phyloP scores from a whole-genome alignment of 2,888 invertebrate species.

The Gymnoscelis rufifasciata region DNA sequence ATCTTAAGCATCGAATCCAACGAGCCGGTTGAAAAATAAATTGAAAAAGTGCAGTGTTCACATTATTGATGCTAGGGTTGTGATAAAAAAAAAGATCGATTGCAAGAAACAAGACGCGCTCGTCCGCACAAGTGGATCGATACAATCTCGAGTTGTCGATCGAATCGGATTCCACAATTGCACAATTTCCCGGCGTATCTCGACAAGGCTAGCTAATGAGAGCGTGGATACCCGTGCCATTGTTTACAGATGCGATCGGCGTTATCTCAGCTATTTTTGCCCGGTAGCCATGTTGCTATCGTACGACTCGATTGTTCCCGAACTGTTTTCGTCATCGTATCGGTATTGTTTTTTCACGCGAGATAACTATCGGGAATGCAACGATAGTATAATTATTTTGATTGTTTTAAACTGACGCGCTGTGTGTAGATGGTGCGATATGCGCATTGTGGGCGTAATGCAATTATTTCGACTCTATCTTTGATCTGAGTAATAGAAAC shows the following conservation, averaged over 20 bases:
- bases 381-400: constrained; percentile 45
- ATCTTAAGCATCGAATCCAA: too few species aligned
- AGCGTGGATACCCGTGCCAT: constrained; percentile 68
- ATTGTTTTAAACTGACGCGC: constrained; percentile 41
- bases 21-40: too few species aligned
- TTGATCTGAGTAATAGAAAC: constrained; percentile 28
- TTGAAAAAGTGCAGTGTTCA: neutral
- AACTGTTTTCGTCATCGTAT: constrained; percentile 59
- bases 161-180: constrained; percentile 65
- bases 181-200: constrained; percentile 59
- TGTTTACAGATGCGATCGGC: constrained; percentile 72
- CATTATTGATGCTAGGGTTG: neutral
- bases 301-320: constrained; percentile 63
- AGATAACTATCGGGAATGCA: constrained; percentile 38
- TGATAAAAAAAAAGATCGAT: constrained; percentile 15
- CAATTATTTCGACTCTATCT: constrained; percentile 31
- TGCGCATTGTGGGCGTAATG: constrained; percentile 21
- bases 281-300: constrained; percentile 65
- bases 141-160: constrained; percentile 54
- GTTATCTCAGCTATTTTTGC: constrained; percentile 71
- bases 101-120: constrained; percentile 20
- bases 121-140: constrained; percentile 44
- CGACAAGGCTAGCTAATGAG: constrained; percentile 73
- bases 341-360: constrained; percentile 41
- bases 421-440: constrained; percentile 35